Conservation (phyloP, 2,113 vertebrate genomes). For the Narcine bancroftii region DNA sequence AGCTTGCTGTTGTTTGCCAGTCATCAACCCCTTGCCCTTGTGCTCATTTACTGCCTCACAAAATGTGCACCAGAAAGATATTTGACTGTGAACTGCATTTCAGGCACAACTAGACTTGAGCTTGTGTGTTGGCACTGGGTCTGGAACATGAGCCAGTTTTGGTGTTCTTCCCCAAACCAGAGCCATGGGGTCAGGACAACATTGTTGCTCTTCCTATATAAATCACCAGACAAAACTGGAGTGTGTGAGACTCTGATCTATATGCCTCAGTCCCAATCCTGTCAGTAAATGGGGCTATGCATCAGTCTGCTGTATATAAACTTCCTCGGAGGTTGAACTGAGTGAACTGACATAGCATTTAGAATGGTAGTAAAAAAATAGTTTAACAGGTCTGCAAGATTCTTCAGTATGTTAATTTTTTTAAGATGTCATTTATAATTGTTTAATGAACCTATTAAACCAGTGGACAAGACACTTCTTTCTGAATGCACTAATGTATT, state of each 20-base stretch:
- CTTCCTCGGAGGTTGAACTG: background rate
- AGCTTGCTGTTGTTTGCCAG: background rate
- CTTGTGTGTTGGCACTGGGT: background rate
- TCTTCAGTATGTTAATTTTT: background rate
- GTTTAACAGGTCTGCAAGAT: background rate
- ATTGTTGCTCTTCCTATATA: too few species aligned
- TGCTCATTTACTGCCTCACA: background rate
- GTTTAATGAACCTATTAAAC: background rate
- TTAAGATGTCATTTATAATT: background rate
- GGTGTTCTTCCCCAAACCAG: background rate
- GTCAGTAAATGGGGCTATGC: background rate
- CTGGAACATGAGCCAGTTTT: background rate
- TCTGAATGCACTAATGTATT: constrained; percentile 22
- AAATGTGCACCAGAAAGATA: background rate
- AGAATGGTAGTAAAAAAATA: background rate
- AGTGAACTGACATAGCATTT: background rate
- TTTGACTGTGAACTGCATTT: background rate
- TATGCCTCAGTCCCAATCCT: background rate
- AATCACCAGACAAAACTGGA: background rate
- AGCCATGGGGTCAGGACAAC: background rate
- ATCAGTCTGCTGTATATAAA: background rate
- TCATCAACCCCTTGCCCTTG: background rate
- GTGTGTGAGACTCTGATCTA: background rate
- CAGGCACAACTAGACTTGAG: background rate
- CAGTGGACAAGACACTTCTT: constrained; percentile 17